These are phyloP conservation scores for Alviniconcha marisindica DNA, from an alignment of 1,140 invertebrate genomes.

Conservation along the genomic window DNA sequence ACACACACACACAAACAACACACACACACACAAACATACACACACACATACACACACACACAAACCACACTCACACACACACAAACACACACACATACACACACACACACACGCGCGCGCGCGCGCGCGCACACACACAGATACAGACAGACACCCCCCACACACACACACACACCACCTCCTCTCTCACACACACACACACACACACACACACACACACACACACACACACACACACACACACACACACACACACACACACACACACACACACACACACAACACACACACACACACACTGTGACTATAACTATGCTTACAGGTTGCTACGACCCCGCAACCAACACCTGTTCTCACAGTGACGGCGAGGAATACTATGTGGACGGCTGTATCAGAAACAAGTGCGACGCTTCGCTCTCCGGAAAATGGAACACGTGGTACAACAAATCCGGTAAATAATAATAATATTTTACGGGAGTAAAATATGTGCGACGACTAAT, in stretches of 20 bases:
- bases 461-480: background rate
- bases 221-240: background rate
- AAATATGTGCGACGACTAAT: background rate
- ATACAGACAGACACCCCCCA: background rate
- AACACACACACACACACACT: background rate
- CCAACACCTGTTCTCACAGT: background rate
- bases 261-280: background rate
- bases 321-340: background rate
- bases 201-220: background rate
- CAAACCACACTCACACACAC: too few relatives aligned
- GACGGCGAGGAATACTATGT: background rate
- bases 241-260: conserved; percentile 17
- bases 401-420: background rate
- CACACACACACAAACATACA: too few relatives aligned
- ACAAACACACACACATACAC: too few relatives aligned
- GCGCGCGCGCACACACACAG: background rate
- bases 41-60: too few relatives aligned
- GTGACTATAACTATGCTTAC: background rate
- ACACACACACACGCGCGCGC: background rate
- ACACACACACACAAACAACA: too few relatives aligned
- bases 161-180: background rate
- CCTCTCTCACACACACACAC: background rate
- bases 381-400: background rate
- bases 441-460: too few relatives aligned
- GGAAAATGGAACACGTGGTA: background rate